phyloP scores from a whole-genome alignment of 2,113 vertebrate genomes.

The Sminthopsis crassicaudata region DNA sequence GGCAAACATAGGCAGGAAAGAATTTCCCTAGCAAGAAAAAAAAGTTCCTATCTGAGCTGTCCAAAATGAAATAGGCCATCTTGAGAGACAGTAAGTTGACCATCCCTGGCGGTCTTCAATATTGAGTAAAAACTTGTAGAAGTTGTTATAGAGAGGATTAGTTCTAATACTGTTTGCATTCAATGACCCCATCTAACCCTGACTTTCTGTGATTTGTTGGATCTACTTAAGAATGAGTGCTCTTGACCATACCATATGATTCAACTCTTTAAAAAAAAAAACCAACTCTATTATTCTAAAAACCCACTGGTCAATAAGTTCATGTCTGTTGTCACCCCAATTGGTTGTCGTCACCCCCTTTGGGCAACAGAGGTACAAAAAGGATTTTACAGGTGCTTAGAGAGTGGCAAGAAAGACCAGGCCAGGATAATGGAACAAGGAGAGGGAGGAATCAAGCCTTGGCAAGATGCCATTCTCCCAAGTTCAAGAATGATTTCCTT shows the following conservation, averaged over 20 bases:
- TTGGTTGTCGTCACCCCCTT: background rate
- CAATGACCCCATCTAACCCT: background rate
- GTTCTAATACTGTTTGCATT: background rate
- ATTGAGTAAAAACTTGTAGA: background rate
- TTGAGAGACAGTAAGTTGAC: background rate
- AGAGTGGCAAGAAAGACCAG: background rate
- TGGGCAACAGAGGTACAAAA: background rate
- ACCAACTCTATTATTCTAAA: background rate
- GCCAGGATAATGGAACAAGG: background rate
- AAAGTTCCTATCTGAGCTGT: background rate
- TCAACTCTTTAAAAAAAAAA: background rate
- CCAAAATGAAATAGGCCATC: background rate
- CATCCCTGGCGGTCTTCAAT: background rate
- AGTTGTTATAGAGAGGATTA: background rate
- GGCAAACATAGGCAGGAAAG: background rate
- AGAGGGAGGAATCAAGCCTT: background rate
- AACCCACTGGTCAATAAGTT: background rate
- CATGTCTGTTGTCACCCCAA: background rate
- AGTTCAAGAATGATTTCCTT: background rate
- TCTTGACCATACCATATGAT: background rate
- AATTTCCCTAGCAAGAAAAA: background rate
- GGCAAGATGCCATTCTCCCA: background rate
- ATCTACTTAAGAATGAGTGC: background rate
- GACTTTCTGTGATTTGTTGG: background rate
- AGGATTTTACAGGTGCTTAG: rapidly evolving